Percentiles rank a stretch among this genome's conserved stretches.
These are phyloP conservation scores for Lophura swinhoii DNA, from an alignment of 2,797 vertebrate genomes.

Conservation along the genomic window DNA sequence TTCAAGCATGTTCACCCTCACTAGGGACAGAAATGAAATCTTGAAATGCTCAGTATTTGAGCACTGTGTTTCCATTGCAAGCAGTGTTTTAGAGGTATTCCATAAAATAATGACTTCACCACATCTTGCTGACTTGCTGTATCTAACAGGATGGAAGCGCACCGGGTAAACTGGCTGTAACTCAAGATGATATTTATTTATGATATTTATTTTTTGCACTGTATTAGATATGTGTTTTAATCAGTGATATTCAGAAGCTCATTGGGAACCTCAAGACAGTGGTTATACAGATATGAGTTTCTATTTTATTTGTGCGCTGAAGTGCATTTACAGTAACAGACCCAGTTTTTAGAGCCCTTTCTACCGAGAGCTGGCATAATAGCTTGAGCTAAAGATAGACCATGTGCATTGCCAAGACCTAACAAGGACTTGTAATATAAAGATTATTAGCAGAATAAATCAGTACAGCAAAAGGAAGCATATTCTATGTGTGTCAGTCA, in stretches of 20 bases:
- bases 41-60: not conserved
- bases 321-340: not conserved
- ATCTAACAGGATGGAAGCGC: not conserved
- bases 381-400: not conserved
- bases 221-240: not conserved
- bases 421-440: not conserved
- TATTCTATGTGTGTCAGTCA: not conserved
- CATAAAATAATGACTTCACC: not conserved
- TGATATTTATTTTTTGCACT: not conserved
- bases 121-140: not conserved
- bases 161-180: not conserved
- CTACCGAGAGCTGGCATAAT: not conserved
- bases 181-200: not conserved
- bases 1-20: not conserved
- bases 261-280: not conserved
- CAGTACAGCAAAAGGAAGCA: not conserved
- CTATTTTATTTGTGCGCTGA: constrained; percentile 7
- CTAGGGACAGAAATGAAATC: not conserved
- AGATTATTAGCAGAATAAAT: not conserved
- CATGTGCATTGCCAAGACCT: not conserved
- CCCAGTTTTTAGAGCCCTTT: not conserved
- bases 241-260: not conserved
- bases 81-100: not conserved
- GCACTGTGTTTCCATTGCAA: not conserved
- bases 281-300: not conserved